These are phyloP conservation scores for Engraulis encrasicolus DNA, from an alignment of 2,113 vertebrate species.

Conservation along the genomic window DNA sequence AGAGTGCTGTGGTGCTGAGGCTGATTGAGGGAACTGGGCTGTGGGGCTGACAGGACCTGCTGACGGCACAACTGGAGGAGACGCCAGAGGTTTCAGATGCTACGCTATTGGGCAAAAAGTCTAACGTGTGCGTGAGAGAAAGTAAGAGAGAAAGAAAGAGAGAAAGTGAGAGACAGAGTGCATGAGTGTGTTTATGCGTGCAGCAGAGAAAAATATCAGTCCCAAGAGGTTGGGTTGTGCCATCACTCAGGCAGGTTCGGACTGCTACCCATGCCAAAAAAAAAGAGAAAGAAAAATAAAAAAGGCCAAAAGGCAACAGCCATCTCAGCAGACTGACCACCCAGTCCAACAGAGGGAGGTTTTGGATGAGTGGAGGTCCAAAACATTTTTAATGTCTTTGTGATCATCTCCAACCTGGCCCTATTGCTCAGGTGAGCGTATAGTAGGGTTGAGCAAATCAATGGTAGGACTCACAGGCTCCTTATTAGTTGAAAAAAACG, in stretches of 20 bases:
- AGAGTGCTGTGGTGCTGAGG: background rate
- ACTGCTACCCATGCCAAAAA: background rate
- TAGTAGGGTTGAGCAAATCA: too few species aligned
- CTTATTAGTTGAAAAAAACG: too few species aligned
- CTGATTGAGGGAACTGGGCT: conserved; percentile 19
- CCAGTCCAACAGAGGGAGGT: background rate
- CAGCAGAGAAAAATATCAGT: too few species aligned
- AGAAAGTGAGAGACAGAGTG: too few species aligned
- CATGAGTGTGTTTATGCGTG: background rate
- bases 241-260: background rate
- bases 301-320: background rate
- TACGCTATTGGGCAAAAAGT: conserved; percentile 5
- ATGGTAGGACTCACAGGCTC: too few species aligned
- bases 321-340: background rate
- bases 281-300: too few species aligned
- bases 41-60: background rate
- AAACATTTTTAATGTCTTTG: too few species aligned
- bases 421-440: too few species aligned
- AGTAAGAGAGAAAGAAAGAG: too few species aligned
- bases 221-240: conserved; percentile 1
- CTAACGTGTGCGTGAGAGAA: background rate
- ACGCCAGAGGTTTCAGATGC: conserved; percentile 13
- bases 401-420: too few species aligned
- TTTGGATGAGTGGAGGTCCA: too few species aligned
- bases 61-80: background rate